phyloP scores from a whole-genome alignment of 2,888 invertebrate species.

The Portevinia maculata region DNA sequence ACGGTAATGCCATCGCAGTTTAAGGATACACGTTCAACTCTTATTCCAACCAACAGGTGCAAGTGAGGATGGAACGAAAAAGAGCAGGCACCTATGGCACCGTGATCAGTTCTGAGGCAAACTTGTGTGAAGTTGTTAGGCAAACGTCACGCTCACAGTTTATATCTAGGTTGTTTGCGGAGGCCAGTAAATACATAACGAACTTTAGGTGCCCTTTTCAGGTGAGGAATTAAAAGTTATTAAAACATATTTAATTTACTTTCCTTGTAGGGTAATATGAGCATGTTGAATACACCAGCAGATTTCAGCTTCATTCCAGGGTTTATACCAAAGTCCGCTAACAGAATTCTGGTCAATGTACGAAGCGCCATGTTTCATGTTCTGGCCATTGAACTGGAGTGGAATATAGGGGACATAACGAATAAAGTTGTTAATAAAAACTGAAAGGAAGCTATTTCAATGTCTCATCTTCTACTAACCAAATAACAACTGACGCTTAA shows the following conservation, averaged over 20 bases:
- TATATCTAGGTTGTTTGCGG: not conserved
- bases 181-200: not conserved
- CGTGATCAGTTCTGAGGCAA: not conserved
- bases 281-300: not conserved
- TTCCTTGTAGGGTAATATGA: not conserved
- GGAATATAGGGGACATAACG: too few species aligned
- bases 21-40: too few species aligned
- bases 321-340: too few species aligned
- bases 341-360: too few species aligned
- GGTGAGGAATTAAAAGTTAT: not conserved
- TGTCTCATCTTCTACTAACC: too few species aligned
- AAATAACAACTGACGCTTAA: too few species aligned
- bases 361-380: too few species aligned
- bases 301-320: not conserved
- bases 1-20: not conserved
- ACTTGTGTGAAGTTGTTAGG: not conserved
- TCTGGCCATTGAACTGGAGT: too few species aligned
- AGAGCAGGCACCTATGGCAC: not conserved
- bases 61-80: not conserved
- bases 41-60: not conserved
- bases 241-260: not conserved
- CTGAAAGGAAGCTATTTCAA: too few species aligned
- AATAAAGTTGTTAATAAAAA: too few species aligned
- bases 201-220: constrained; percentile 1
- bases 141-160: not conserved